Base-by-base conservation (phyloP, 1,140 invertebrate genomes). In the Leptinotarsa undecemlineata region DNA sequence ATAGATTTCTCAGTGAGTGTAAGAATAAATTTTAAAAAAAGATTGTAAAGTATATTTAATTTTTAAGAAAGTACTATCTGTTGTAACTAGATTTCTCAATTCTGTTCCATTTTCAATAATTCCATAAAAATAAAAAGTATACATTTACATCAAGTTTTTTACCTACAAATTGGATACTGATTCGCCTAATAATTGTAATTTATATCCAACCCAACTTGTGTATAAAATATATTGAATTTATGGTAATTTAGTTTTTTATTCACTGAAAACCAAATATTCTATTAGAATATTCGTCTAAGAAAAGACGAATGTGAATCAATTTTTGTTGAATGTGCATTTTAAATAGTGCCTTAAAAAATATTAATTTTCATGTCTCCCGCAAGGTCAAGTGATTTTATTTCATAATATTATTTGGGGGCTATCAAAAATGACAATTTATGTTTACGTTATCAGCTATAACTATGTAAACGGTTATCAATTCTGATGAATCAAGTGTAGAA, bases 191-290 rank as follows among this genome's bases (percentile, higher is more conserved):
- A 74, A 80, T 76, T 80, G 79, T 81, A 81, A 81, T 81, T 81
- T 81, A 80, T 80, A 81, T 79, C 73, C 74, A 79, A 79, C 47
- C 48, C 68, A 72, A 80, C 77, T 81, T 81, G 81, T 81, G 81
- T 81, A 81, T 81, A 81, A 81, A 80, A 81, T 80, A 81, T 81
- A 81, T 80, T 81, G 75, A 81, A 79, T 81, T 81, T 80, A 81
- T 78, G 74, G 77, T 79, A 80, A 42, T 42, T 42, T 3, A 42
- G 8, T 42, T 42, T 42, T 42, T 42, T 11, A 42, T 42, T 42
- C 33, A 42, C 1, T 42, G 11, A 42, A 42, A 42, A 42, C 33
- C 33, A 8, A 42, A 42, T 2, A 42, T 11, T 42, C 11, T 42
- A 42, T 8, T 42, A 42, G 33, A 42, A 42, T 8, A 8, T 1